Base-by-base conservation (phyloP, 1,140 invertebrate species). In the Calephelis nemesis region DNA sequence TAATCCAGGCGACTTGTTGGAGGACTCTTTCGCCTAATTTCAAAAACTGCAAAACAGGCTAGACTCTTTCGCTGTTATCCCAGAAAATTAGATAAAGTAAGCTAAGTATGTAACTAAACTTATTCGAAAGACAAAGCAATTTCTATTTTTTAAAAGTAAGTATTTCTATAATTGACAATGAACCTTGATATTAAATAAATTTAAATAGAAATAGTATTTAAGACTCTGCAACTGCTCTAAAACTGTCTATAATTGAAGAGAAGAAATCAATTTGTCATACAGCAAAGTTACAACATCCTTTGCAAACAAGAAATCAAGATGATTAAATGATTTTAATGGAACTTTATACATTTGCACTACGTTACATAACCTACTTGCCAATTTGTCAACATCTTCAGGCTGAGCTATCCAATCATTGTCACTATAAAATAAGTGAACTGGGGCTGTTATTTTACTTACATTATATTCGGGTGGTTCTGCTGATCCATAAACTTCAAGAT, bases 381-480 rank as follows among this genome's bases (percentile, higher is more conserved):
- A 71, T 8, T 71, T 72, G 8, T 83, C 79, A 0, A 93, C 89
- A 76, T 93, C 94, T 48, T 82, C 80, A 1, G 93, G 88, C 58
- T 90, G 81, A 4, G 93, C 90, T 6, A 95, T 74, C 93, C 93
- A 93, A 75, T 96, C 96, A 30, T 94, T 93, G 7, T 93, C 83
- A 40, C 94, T 94, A 73, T 93, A 95, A 72, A 95, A 95, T 1
- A 96, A 73, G 0, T 93, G 93, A 1, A 95, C 91, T 12, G 95
- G 96, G 12, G 93, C 87, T 9, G 76, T 91, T 6, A 96, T 92
- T 62, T 92, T 93, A 47, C 91, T 81, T 2, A 95, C 72, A 15
- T 91, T 72, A 74, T 96, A 96, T 6, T 87, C 83, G 0, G 95
- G 96, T 10, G 95, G 95, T 15, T 76, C 82, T 1, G 83, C 65